These are phyloP conservation scores for Tiaroga cobitis DNA, from an alignment of 2,797 vertebrate species.

Conservation along the genomic window DNA sequence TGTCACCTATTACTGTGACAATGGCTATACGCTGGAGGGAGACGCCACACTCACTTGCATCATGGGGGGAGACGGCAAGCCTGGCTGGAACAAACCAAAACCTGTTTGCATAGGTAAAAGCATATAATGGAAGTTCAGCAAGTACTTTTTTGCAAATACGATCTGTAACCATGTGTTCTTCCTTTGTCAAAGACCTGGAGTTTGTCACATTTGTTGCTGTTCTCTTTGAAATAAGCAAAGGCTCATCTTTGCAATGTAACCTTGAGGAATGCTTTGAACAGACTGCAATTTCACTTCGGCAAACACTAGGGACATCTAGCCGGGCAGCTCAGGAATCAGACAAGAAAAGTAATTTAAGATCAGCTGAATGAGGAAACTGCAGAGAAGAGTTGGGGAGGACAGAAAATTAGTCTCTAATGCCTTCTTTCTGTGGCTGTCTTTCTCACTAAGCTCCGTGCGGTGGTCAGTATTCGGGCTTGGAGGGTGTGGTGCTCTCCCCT, in stretches of 20 bases:
- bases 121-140: not conserved
- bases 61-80: slow-evolving; percentile 92
- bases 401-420: slow-evolving; percentile 65
- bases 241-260: slow-evolving; percentile 63
- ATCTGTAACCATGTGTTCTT: not conserved
- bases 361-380: slow-evolving; percentile 60
- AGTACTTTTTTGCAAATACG: not conserved
- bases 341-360: slow-evolving; percentile 80
- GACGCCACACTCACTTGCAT: slow-evolving; percentile 89
- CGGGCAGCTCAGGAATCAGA: slow-evolving; percentile 72
- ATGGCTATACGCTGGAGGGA: slow-evolving; percentile 91
- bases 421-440: slow-evolving; percentile 44
- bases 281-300: slow-evolving; percentile 76
- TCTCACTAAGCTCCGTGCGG: slow-evolving; percentile 88
- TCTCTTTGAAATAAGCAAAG: slow-evolving; percentile 39
- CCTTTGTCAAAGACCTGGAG: not conserved
- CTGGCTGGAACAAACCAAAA: slow-evolving; percentile 90
- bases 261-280: slow-evolving; percentile 77
- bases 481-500: slow-evolving; percentile 94
- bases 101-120: slow-evolving; percentile 91
- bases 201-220: slow-evolving; percentile 35
- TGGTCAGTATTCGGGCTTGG: slow-evolving; percentile 90
- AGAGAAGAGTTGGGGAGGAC: slow-evolving; percentile 48
- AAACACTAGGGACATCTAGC: slow-evolving; percentile 75
- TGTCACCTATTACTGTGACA: slow-evolving; percentile 93